phyloP scores from a whole-genome alignment of 2,888 invertebrate genomes.

The Galerucella calmariensis region DNA sequence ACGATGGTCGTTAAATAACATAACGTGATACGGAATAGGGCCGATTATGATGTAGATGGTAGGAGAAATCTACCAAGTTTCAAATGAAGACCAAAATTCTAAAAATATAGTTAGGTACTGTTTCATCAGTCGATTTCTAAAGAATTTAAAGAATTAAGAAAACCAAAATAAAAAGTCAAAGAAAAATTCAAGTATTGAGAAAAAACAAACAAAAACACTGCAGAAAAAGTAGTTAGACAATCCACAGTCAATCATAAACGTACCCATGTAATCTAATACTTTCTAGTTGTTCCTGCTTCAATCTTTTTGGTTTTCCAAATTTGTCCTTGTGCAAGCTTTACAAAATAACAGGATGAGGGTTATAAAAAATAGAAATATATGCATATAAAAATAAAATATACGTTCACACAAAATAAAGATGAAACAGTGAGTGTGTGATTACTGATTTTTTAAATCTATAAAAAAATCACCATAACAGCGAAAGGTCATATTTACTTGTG shows the following conservation, averaged over 20 bases:
- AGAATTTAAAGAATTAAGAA: slow-evolving; percentile 6
- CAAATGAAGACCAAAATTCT: no score
- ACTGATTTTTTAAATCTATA: background rate
- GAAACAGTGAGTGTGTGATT: background rate
- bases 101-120: background rate
- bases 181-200: slow-evolving; percentile 23
- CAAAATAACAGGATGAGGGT: slow-evolving; percentile 63
- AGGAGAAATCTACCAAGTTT: no score
- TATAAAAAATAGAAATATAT: slow-evolving; percentile 31
- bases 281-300: slow-evolving; percentile 81
- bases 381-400: background rate
- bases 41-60: no score
- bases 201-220: slow-evolving; percentile 42
- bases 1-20: no score
- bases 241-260: slow-evolving; percentile 62
- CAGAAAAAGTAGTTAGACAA: slow-evolving; percentile 42
- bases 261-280: slow-evolving; percentile 81
- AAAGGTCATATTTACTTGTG: background rate
- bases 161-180: slow-evolving; percentile 10
- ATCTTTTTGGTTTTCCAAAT: slow-evolving; percentile 83
- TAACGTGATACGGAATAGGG: no score
- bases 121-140: background rate
- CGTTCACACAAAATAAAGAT: background rate
- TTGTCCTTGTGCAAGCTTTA: slow-evolving; percentile 91
- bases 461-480: background rate